phyloP scores from a whole-genome alignment of 1,140 invertebrate genomes.

The Armadillidium nasatum region DNA sequence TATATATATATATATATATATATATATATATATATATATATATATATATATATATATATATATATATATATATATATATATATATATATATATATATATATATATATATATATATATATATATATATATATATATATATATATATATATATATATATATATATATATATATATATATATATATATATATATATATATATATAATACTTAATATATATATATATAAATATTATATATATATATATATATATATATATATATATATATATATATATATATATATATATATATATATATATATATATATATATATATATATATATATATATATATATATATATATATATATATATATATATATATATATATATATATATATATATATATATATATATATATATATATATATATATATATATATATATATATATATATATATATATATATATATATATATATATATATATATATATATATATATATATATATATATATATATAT shows the following conservation, averaged over 20 bases:
- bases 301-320: no score
- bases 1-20: no score
- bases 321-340: no score
- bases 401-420: neutral
- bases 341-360: conserved; percentile 6
- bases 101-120: conserved; percentile 15
- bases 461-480: neutral
- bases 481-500: conserved; percentile 13
- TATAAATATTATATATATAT: conserved; percentile 1
- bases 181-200: conserved; percentile 13
- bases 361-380: conserved; percentile 15
- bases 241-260: conserved; percentile 13
- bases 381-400: conserved; percentile 12
- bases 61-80: no score
- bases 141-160: conserved; percentile 6
- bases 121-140: conserved; percentile 15
- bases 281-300: neutral
- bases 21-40: no score
- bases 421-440: neutral
- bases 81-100: neutral
- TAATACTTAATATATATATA: conserved; percentile 1
- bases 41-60: no score
- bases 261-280: conserved; percentile 6
- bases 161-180: neutral
- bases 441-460: conserved; percentile 9